Percentiles rank a stretch among this genome's conserved stretches.
Conservation (phyloP, 2,888 invertebrate genomes). For the Blastobasis lacticolella region DNA sequence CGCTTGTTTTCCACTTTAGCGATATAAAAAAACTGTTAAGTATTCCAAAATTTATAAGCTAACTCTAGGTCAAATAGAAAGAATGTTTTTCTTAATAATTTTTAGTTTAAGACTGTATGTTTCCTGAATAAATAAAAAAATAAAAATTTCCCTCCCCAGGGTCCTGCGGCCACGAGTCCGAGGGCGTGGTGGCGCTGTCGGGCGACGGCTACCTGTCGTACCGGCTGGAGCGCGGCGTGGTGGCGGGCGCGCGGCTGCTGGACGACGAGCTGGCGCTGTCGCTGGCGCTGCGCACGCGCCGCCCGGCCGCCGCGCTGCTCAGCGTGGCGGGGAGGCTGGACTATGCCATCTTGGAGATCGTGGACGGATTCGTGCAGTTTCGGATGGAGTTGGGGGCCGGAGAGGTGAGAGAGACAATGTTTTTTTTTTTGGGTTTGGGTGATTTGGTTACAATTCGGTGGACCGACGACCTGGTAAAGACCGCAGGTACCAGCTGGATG, state of each 20-base stretch:
- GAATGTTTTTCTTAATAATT: too few species aligned
- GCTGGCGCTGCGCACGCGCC: constrained; percentile 86
- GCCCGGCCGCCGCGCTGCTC: constrained; percentile 87
- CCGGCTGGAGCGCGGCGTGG: constrained; percentile 78
- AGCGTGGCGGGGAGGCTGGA: constrained; percentile 90
- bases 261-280: constrained; percentile 88
- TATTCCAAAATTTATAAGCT: too few species aligned
- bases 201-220: constrained; percentile 81
- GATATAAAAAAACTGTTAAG: too few species aligned
- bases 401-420: constrained; percentile 47
- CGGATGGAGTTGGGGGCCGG: constrained; percentile 95
- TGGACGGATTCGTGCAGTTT: constrained; percentile 90
- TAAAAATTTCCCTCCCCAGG: neutral
- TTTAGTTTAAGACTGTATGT: too few species aligned
- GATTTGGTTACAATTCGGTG: too few species aligned
- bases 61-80: too few species aligned
- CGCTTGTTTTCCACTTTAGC: too few species aligned
- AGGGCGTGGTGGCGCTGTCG: constrained; percentile 77
- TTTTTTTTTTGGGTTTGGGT: too few species aligned
- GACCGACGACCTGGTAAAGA: too few species aligned
- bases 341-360: constrained; percentile 89
- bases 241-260: constrained; percentile 77
- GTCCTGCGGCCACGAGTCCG: neutral
- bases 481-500: too few species aligned
- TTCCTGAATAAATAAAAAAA: too few species aligned